Percentiles rank a stretch among this genome's conserved stretches.
phyloP scores from a whole-genome alignment of 2,113 vertebrate genomes.

The Henicopernis longicauda region DNA sequence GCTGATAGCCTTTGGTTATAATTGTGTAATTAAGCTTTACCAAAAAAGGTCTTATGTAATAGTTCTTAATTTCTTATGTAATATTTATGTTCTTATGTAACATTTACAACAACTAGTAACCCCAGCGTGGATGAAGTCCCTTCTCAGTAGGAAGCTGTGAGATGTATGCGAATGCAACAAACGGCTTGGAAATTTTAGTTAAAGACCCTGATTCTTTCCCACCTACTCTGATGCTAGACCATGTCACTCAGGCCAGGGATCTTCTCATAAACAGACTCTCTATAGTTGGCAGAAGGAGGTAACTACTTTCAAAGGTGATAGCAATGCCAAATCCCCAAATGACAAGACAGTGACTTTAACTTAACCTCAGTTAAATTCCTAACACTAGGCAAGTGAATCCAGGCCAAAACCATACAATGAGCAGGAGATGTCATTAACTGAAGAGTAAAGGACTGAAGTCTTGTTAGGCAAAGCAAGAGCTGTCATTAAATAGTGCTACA shows the following conservation, averaged over 20 bases:
- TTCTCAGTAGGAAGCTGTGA: background rate
- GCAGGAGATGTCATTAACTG: rapidly evolving
- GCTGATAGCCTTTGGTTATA: background rate
- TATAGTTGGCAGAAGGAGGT: background rate
- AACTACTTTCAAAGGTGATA: background rate
- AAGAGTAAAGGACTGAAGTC: background rate
- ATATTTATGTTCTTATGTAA: background rate
- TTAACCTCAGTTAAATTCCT: background rate
- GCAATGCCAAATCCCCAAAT: background rate
- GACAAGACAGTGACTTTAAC: background rate
- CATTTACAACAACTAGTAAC: background rate
- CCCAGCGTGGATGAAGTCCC: background rate
- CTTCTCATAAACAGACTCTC: background rate
- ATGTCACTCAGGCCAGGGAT: background rate
- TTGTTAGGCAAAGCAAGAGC: background rate
- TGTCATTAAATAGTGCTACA: background rate
- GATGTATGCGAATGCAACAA: background rate
- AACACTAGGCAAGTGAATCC: background rate
- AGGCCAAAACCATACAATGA: background rate
- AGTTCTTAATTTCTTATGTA: background rate
- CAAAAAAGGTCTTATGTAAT: background rate
- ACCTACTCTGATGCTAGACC: background rate
- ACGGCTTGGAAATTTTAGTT: background rate
- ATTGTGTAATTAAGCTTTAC: background rate
- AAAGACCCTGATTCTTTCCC: background rate